Conservation (phyloP, 2,113 vertebrate species). For the Hassar affinis region DNA sequence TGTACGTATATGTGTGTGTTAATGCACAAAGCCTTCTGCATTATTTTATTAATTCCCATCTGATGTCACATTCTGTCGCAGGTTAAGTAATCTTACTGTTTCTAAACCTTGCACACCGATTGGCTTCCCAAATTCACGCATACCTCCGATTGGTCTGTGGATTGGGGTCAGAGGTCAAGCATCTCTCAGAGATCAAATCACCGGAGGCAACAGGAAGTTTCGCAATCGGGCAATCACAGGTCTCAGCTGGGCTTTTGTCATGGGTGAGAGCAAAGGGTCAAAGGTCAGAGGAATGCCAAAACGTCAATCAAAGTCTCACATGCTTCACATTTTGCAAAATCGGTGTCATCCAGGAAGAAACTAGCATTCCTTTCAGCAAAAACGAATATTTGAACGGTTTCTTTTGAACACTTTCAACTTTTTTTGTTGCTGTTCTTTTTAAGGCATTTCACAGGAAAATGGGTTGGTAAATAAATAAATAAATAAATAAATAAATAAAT, state of each 20-base stretch:
- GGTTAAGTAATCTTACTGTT: slow-evolving; percentile 14
- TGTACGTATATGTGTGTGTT: neutral
- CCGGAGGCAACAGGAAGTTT: slow-evolving; percentile 13
- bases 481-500: too few species aligned
- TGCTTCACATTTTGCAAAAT: neutral
- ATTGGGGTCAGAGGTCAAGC: neutral
- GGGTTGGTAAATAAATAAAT: too few species aligned
- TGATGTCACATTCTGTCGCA: slow-evolving; percentile 11
- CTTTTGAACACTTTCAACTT: too few species aligned
- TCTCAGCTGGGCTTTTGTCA: slow-evolving; percentile 19
- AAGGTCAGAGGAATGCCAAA: slow-evolving; percentile 2
- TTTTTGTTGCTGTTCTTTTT: neutral
- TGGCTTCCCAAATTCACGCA: neutral
- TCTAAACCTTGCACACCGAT: neutral
- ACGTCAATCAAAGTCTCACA: slow-evolving; percentile 23
- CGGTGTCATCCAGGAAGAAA: neutral
- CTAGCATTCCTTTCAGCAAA: neutral
- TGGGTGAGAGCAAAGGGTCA: slow-evolving; percentile 22
- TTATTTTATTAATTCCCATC: slow-evolving; percentile 10
- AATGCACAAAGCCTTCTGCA: neutral
- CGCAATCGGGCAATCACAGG: slow-evolving; percentile 6
- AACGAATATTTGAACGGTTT: too few species aligned
- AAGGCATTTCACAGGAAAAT: too few species aligned
- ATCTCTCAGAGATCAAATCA: neutral
- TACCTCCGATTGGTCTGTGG: neutral